Conservation (phyloP, 2,888 invertebrate genomes). For the Quadroppia sp. region DNA sequence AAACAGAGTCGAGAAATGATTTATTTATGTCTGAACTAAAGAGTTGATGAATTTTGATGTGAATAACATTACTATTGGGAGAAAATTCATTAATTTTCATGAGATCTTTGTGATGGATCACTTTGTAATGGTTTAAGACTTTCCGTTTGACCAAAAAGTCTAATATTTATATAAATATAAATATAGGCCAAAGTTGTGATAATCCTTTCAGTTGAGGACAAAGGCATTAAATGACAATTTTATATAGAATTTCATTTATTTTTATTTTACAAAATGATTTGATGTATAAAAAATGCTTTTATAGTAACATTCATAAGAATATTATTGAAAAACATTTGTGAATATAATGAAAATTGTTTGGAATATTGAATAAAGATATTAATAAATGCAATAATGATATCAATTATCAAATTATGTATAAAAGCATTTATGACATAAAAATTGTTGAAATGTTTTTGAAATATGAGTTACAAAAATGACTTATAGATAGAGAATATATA, state of each 20-base stretch:
- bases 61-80: not conserved
- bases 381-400: not conserved
- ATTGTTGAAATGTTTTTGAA: not conserved
- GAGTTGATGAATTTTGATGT: not conserved
- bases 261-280: not conserved
- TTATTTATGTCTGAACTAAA: not conserved
- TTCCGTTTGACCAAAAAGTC: not conserved
- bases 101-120: not conserved
- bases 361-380: not conserved
- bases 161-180: not conserved
- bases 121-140: not conserved
- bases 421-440: not conserved
- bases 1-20: no score
- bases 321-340: not conserved
- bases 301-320: not conserved
- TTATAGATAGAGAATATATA: not conserved
- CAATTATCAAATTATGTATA: not conserved
- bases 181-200: no score
- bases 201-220: no score
- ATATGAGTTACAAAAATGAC: not conserved
- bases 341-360: not conserved
- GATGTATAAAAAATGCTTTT: not conserved
- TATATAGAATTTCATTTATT: no score
- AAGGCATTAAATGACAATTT: no score
- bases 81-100: constrained; percentile 9